Evolutionary conservation across 2,797 vertebrate genomes (phyloP), one percentile per base, ranked within the genome.

Genomic region (Sebastes alutus): DNA sequence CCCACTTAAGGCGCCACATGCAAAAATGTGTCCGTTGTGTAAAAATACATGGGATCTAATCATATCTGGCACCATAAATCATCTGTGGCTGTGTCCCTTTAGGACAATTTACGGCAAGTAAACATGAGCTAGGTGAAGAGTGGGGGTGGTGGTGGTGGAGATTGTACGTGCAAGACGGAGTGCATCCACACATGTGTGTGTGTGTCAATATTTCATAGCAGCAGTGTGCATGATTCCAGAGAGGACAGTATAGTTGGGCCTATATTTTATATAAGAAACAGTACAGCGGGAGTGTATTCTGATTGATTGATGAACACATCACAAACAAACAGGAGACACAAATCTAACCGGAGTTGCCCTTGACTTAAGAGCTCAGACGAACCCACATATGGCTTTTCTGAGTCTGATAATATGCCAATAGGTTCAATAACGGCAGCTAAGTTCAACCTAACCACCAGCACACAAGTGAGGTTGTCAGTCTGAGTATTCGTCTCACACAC

Each of bases 11-110:
- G 74, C 77, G 22, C 27, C 77, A 14, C 82, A 77, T 81, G 82
- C 84, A 93, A 72, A 75, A 91, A 80, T 52, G 70, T 61, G 76
- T 81, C 91, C 88, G 73, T 55, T 86, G 82, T 89, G 86, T 88
- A 88, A 94, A 92, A 89, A 92, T 81, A 88, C 65, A 81, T 83
- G 35, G 72, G 77, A 91, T 89, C 78, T 87, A 91, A 93, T 92
- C 87, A 88, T 85, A 92, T 90, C 89, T 91, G 89, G 89, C 80
- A 88, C 67, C 70, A 87, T 88, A 90, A 79, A 92, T 84, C 86
- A 94, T 84, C 83, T 68, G 79, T 63, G 78, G 80, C 84, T 81
- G 46, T 73, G 85, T 93, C 85, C 88, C 89, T 89, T 93, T 87
- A 93, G 86, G 90, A 92, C 79, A 88, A 83, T 91, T 92, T 88